These are phyloP conservation scores for Teleiodes luculella DNA, from an alignment of 2,888 invertebrate genomes.

Conservation along the genomic window DNA sequence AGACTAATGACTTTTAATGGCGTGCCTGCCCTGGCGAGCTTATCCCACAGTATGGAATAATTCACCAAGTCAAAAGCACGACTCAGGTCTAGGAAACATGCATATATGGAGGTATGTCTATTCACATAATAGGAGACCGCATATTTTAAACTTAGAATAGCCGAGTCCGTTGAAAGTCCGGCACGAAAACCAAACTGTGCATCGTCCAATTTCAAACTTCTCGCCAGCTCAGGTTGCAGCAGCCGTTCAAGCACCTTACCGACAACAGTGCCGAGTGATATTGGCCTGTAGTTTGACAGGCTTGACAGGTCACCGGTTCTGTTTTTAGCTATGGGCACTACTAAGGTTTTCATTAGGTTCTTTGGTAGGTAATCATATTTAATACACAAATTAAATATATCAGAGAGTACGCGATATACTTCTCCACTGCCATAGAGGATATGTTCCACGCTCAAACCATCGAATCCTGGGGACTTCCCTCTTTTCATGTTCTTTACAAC, in stretches of 20 bases:
- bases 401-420: not conserved
- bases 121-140: conserved; percentile 15
- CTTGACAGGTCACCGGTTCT: conserved; percentile 17
- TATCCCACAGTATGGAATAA: not conserved
- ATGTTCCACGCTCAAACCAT: not conserved
- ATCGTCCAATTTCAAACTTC: conserved; percentile 13
- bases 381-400: conserved; percentile 2
- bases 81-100: conserved; percentile 22
- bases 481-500: not conserved
- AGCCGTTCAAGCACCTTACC: conserved; percentile 20
- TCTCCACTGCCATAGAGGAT: not conserved
- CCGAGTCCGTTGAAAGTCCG: conserved; percentile 22
- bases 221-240: conserved; percentile 11
- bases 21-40: not conserved
- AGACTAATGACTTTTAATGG: not conserved
- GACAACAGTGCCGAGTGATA: conserved; percentile 18
- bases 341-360: conserved; percentile 15
- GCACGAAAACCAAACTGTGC: conserved; percentile 25
- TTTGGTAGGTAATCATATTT: conserved; percentile 12
- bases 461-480: too few relatives aligned
- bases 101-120: conserved; percentile 14
- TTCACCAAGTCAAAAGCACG: conserved; percentile 17
- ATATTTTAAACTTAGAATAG: conserved; percentile 21
- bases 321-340: conserved; percentile 20
- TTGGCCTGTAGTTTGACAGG: conserved; percentile 20